phyloP scores from a whole-genome alignment of 2,797 vertebrate species.

The Melanogrammus aeglefinus region DNA sequence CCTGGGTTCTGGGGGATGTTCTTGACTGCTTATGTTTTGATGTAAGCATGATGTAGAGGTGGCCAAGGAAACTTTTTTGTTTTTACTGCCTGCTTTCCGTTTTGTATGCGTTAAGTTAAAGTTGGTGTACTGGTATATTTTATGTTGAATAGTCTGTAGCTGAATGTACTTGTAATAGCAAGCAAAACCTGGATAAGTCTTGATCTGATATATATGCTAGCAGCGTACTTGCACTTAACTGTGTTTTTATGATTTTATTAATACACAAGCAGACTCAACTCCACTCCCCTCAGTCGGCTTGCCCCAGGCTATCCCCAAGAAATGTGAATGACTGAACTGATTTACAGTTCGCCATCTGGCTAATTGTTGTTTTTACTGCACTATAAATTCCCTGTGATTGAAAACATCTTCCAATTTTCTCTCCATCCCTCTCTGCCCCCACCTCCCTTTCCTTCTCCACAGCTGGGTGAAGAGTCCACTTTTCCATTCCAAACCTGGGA shows the following conservation, averaged over 20 bases:
- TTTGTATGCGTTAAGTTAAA: not conserved
- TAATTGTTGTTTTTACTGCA: not conserved
- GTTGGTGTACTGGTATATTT: not conserved
- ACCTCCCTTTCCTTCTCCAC: constrained; percentile 51
- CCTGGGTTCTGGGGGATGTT: not conserved
- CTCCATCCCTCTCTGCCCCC: constrained; percentile 5
- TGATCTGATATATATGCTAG: not conserved
- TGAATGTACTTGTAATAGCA: not conserved
- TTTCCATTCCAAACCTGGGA: constrained; percentile 43
- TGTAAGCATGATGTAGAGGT: not conserved
- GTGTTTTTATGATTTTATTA: not conserved
- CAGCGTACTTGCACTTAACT: not conserved
- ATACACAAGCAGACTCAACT: not conserved
- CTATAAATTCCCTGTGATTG: not conserved
- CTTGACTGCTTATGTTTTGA: not conserved
- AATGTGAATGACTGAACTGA: not conserved
- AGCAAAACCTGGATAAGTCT: not conserved
- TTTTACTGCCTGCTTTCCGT: not conserved
- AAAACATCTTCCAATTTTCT: not conserved
- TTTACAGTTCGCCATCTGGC: not conserved
- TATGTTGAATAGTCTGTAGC: not conserved
- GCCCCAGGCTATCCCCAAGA: not conserved
- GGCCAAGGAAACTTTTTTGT: not conserved
- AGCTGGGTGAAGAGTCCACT: constrained; percentile 73
- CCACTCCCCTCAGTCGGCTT: not conserved